Percentiles rank a stretch among this genome's conserved stretches.
Evolutionary conservation across 1,140 invertebrate genomes (phyloP).

Genomic region (Ips typographus): DNA sequence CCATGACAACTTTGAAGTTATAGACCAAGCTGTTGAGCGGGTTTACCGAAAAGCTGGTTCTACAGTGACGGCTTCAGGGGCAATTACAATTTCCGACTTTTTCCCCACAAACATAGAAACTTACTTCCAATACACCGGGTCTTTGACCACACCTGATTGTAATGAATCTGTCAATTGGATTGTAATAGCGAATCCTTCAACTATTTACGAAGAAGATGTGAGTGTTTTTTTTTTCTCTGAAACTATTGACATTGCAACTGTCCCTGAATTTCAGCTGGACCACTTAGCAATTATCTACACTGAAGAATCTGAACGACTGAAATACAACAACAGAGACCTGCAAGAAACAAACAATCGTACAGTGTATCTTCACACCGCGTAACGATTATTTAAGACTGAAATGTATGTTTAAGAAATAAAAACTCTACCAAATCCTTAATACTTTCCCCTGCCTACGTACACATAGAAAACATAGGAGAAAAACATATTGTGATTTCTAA

Average conservation of each 20-base stretch:
- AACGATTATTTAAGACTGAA: too few relatives aligned
- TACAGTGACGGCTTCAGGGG: not conserved
- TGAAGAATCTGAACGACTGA: slow-evolving; percentile 1
- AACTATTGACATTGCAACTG: not conserved
- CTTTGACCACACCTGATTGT: slow-evolving; percentile 27
- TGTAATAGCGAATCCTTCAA: slow-evolving; percentile 3
- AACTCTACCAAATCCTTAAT: too few relatives aligned
- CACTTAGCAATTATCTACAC: not conserved
- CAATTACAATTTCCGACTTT: slow-evolving; percentile 14
- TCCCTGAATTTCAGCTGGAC: slow-evolving; percentile 3
- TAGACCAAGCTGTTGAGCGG: slow-evolving; percentile 7
- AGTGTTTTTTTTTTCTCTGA: slow-evolving; percentile 27
- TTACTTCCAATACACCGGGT: slow-evolving; percentile 24
- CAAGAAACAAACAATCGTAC: slow-evolving; percentile 1
- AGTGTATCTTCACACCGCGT: not conserved
- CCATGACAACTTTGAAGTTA: slow-evolving; percentile 12
- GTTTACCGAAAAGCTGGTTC: not conserved
- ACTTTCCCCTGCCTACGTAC: too few relatives aligned
- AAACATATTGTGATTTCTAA: too few relatives aligned
- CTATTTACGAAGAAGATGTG: slow-evolving; percentile 19
- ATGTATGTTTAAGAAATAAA: too few relatives aligned
- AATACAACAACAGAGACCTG: not conserved
- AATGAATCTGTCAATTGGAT: slow-evolving; percentile 24
- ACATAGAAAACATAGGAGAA: too few relatives aligned
- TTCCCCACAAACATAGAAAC: slow-evolving; percentile 10